Base-by-base conservation (phyloP, 2,797 vertebrate species). In the Synanceia verrucosa region DNA sequence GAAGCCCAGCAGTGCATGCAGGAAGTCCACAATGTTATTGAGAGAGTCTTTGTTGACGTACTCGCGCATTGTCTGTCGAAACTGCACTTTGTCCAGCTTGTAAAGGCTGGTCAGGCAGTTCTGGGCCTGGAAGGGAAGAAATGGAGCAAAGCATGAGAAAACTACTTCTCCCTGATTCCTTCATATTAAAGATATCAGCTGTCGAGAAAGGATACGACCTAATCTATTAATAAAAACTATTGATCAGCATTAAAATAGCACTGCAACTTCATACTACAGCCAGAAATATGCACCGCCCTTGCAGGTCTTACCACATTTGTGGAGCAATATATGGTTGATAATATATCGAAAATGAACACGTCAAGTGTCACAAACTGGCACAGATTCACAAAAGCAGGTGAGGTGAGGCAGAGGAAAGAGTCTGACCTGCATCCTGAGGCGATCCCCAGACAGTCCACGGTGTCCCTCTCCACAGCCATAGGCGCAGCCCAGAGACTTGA, bases 11-110 rank as follows among this genome's bases (percentile, higher is more conserved):
- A 99, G 94, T 63, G 98, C 98, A 82, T 99, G 98, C 70, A 99
- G 95, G 93, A 99, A 99, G 95, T 99, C 98, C 91, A 99, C 98
- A 71, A 99, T 98, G 24, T 99, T 99, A 94, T 99, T 99, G 83
- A 99, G 96, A 36, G 97, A 99, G 90, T 99, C 98, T 89, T 97
- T 98, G 94, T 97, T 98, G 88, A 99, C 98, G 50, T 99, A 99
- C 83, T 99, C 97, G 83, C 96, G 95, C 96, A 99, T 96, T n/a
- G 98, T 99, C 88, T 98, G 96, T 3, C 97, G 96, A 88, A 99
- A 99, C 82, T 99, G 97, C 80, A 97, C 92, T 84, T 97, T 99
- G 94, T 99, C 97, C 94, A 98, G 93, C 91, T 98, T 98, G 89
- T 99, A 99, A 48, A 99, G 94, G 80, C 94, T 97, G 33, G 97